Evolutionary conservation across 2,797 vertebrate genomes (phyloP).

Genomic region (Chrosomus eos): DNA sequence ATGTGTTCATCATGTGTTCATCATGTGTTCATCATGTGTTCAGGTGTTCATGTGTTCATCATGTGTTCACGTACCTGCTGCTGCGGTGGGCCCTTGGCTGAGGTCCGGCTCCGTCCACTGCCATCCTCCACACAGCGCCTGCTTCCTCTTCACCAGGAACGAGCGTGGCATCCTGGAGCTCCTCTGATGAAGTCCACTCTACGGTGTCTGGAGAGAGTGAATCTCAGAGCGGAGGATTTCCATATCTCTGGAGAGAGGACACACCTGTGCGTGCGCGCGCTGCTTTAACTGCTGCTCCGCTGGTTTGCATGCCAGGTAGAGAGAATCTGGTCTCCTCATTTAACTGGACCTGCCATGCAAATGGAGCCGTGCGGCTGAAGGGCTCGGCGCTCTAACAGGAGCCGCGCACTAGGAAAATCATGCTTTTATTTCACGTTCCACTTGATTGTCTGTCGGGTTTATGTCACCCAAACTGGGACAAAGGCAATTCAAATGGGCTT

Average conservation of each 20-base stretch:
- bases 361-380: slow-evolving; percentile 70
- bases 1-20: no score
- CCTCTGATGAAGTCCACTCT: background rate
- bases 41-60: no score
- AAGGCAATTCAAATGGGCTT: slow-evolving; percentile 69
- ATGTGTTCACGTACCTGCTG: slow-evolving; percentile 61
- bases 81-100: slow-evolving; percentile 60
- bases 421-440: slow-evolving; percentile 60
- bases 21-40: no score
- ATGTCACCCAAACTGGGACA: slow-evolving; percentile 60
- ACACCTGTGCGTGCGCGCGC: slow-evolving; percentile 75
- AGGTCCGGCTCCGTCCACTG: slow-evolving; percentile 73
- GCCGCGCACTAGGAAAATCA: slow-evolving; percentile 79
- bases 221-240: slow-evolving; percentile 76
- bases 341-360: slow-evolving; percentile 83
- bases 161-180: slow-evolving; percentile 75
- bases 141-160: slow-evolving; percentile 82
- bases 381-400: slow-evolving; percentile 64
- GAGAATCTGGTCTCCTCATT: slow-evolving; percentile 78
- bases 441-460: slow-evolving; percentile 69
- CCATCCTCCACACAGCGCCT: slow-evolving; percentile 65
- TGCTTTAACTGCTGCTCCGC: slow-evolving; percentile 80
- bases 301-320: slow-evolving; percentile 82
- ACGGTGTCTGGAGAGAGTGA: slow-evolving; percentile 62
- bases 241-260: slow-evolving; percentile 67